Evolutionary conservation across 2,113 vertebrate genomes (phyloP).

Genomic region (Calypte anna): DNA sequence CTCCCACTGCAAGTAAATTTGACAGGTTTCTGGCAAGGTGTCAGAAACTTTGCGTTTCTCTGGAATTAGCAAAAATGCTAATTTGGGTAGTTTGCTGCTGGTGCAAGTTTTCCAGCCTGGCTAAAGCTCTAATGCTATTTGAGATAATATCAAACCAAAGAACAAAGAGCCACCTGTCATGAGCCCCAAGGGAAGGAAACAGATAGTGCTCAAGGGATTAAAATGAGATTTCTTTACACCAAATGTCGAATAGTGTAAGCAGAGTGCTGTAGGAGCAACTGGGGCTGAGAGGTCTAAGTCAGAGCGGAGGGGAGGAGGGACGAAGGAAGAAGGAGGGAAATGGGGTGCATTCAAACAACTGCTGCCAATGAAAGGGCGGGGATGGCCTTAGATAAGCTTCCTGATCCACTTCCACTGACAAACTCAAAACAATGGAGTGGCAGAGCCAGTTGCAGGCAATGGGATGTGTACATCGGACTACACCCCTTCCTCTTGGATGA

Average conservation of each 20-base stretch:
- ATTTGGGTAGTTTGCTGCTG: constrained; percentile 51
- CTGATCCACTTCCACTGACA: constrained; percentile 47
- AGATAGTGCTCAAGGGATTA: constrained; percentile 44
- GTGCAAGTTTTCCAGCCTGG: constrained; percentile 33
- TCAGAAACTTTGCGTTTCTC: constrained; percentile 29
- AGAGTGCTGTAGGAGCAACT: background rate
- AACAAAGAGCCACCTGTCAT: constrained; percentile 57
- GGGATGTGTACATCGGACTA: background rate
- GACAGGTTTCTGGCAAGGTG: constrained; percentile 51
- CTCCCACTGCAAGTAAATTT: constrained; percentile 39
- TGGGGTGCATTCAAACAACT: background rate
- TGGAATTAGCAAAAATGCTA: constrained; percentile 68
- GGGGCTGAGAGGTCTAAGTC: background rate
- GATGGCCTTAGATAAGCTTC: constrained; percentile 61
- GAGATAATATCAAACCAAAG: constrained; percentile 28
- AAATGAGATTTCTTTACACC: constrained; percentile 32
- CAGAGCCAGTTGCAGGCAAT: background rate
- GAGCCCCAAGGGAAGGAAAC: background rate
- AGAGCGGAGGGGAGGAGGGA: background rate
- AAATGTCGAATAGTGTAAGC: background rate
- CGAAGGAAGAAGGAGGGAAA: background rate
- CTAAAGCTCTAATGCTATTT: constrained; percentile 31
- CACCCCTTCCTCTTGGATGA: constrained; percentile 53
- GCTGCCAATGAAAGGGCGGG: constrained; percentile 39
- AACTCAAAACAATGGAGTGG: constrained; percentile 32